These are phyloP conservation scores for Okamejei kenojei DNA, from an alignment of 2,797 vertebrate species.

Conservation along the genomic window DNA sequence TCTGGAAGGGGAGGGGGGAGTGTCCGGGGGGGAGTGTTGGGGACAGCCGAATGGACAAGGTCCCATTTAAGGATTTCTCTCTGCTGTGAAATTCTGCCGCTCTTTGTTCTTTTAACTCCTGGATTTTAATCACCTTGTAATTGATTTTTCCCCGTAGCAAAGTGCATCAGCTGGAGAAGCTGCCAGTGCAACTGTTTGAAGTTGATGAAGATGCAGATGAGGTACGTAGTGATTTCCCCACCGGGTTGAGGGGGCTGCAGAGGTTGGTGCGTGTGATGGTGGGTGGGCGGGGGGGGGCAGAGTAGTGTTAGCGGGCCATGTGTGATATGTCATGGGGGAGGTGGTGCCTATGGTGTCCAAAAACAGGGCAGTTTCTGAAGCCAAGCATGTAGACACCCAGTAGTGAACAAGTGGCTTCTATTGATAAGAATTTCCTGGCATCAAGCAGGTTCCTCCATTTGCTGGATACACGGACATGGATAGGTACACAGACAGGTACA, in stretches of 20 bases:
- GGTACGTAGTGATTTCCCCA: conserved; percentile 49
- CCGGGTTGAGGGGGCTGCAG: too few species aligned
- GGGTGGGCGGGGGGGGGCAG: too few species aligned
- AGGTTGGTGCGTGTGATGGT: neutral
- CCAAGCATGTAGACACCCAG: neutral
- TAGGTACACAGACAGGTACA: too few species aligned
- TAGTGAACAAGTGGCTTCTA: neutral
- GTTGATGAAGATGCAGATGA: conserved; percentile 88
- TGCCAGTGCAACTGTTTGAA: conserved; percentile 84
- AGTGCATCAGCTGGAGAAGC: conserved; percentile 87
- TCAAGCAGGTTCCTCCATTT: too few species aligned
- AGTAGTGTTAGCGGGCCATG: too few species aligned
- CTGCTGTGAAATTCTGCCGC: neutral
- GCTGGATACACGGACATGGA: too few species aligned
- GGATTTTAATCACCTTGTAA: neutral
- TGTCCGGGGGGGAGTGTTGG: too few species aligned
- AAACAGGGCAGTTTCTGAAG: neutral
- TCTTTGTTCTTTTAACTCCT: neutral
- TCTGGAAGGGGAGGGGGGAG: too few species aligned
- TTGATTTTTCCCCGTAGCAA: conserved; percentile 67
- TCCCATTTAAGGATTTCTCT: neutral
- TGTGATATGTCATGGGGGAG: neutral
- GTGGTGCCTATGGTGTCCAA: neutral
- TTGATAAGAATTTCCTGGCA: neutral
- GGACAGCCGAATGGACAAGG: neutral